These are phyloP conservation scores for Caenorhabditis sp. DNA, from an alignment of 2,888 invertebrate species.

Conservation along the genomic window DNA sequence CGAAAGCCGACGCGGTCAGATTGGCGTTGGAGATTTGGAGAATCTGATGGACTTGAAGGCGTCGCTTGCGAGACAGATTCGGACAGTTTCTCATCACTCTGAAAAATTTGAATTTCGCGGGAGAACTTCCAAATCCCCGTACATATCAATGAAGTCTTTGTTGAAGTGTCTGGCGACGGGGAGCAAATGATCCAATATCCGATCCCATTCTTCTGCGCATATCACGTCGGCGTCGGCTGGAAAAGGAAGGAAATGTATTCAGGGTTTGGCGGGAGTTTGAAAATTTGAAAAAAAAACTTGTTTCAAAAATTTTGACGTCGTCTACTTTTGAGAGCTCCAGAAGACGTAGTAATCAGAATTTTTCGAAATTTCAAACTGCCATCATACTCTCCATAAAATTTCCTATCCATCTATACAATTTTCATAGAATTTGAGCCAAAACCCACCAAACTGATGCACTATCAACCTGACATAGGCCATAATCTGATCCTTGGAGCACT, in stretches of 20 bases:
- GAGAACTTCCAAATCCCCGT: too few relatives aligned
- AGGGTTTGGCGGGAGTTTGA: too few relatives aligned
- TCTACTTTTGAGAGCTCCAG: too few relatives aligned
- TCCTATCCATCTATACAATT: background rate
- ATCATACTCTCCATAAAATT: background rate
- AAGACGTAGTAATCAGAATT: too few relatives aligned
- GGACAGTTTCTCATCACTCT: slow-evolving; percentile 48
- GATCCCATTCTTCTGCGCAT: slow-evolving; percentile 24
- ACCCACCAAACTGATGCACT: slow-evolving; percentile 34
- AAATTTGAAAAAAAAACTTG: too few relatives aligned
- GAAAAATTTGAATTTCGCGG: slow-evolving; percentile 13
- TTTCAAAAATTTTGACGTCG: too few relatives aligned
- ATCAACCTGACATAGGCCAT: slow-evolving; percentile 37
- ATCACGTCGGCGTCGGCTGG: slow-evolving; percentile 45
- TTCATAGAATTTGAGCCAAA: background rate
- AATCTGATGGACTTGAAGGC: slow-evolving; percentile 49
- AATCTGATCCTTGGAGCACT: slow-evolving; percentile 28
- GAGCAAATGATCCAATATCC: slow-evolving; percentile 48
- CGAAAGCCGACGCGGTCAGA: background rate
- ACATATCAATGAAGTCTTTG: slow-evolving; percentile 37
- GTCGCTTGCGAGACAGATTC: slow-evolving; percentile 44
- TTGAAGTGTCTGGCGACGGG: slow-evolving; percentile 40
- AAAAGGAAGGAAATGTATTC: slow-evolving; percentile 6
- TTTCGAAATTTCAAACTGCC: too few relatives aligned
- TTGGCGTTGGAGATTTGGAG: slow-evolving; percentile 27